Base-by-base conservation (phyloP, 2,888 invertebrate genomes). In the Unio delphinus region DNA sequence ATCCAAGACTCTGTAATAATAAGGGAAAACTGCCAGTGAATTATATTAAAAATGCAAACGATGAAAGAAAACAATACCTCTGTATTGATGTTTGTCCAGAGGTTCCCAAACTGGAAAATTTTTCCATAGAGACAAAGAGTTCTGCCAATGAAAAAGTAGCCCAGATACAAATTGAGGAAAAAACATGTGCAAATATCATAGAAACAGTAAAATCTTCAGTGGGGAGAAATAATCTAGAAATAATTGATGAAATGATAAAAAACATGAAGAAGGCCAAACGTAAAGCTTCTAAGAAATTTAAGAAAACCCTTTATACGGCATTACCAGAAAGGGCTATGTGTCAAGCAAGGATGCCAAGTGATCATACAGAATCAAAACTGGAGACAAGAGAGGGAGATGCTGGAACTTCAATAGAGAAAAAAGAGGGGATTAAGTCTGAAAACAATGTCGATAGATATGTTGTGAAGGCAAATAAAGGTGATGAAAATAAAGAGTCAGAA, bases 1-100 rank as follows among this genome's bases (percentile, higher is more conserved):
- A 72, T 18, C 75, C 79, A 5, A 68, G 75, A 26, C 23, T 75
- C 0, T 61, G 62, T 18, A 80, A 83, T 70, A 68, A 68, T 55
- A 74, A 74, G 15, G 80, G 77, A 11, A 80, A 76, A 66, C 63
- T 78, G 1, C 77, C 83, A 17, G 74, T 75, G 26, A 72, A 82
- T 26, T 79, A 75, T 65, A 69, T 79, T 18, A 75, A 67, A 30
- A 67, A 61, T 20, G 72, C 67, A 23, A 76, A 73, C 61, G 83
- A 83, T 63, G 64, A 78, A n/a, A 65, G 83, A 30, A 71, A 67
- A 11, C 71, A 72, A 64, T 76, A 68, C 61, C 67, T 78, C 17
- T 34, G 2, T 34, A 8, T 34, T 30, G 68, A 7, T 34, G 34
- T 7, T 1, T 34, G 1, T 34, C 7, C 34, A 34, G 34, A 34